Evolutionary conservation across 2,113 vertebrate genomes (phyloP).

Genomic region (Rhegmatorhina hoffmannsi): DNA sequence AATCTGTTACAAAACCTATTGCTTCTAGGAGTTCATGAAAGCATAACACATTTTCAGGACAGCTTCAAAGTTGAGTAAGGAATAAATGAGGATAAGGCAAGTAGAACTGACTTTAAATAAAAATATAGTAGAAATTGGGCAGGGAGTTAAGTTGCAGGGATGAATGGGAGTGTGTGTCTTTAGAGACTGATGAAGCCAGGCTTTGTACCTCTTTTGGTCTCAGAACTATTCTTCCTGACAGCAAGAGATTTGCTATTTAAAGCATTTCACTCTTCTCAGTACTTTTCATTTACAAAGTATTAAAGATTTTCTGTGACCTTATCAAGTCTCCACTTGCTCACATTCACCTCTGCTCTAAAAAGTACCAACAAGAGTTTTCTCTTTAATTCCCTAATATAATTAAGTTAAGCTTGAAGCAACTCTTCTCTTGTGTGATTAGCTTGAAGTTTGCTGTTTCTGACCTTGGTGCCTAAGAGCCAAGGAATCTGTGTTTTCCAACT

Average conservation of each 20-base stretch:
- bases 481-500: background rate
- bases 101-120: background rate
- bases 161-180: background rate
- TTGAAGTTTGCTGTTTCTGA: conserved; percentile 12
- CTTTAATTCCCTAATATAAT: conserved; percentile 46
- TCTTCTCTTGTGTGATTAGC: conserved; percentile 11
- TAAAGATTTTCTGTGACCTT: conserved; percentile 27
- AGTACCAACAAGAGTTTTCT: background rate
- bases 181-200: background rate
- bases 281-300: background rate
- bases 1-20: background rate
- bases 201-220: background rate
- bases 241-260: conserved; percentile 19
- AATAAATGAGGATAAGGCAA: background rate
- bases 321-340: background rate
- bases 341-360: background rate
- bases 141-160: background rate
- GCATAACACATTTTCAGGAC: background rate
- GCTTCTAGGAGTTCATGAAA: background rate
- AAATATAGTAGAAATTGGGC: background rate
- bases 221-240: background rate
- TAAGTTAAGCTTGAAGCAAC: conserved; percentile 39
- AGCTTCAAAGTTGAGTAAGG: background rate
- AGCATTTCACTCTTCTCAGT: background rate
- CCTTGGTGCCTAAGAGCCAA: background rate